These are phyloP conservation scores for Fregata magnificens DNA, from an alignment of 2,113 vertebrate species.

Conservation along the genomic window DNA sequence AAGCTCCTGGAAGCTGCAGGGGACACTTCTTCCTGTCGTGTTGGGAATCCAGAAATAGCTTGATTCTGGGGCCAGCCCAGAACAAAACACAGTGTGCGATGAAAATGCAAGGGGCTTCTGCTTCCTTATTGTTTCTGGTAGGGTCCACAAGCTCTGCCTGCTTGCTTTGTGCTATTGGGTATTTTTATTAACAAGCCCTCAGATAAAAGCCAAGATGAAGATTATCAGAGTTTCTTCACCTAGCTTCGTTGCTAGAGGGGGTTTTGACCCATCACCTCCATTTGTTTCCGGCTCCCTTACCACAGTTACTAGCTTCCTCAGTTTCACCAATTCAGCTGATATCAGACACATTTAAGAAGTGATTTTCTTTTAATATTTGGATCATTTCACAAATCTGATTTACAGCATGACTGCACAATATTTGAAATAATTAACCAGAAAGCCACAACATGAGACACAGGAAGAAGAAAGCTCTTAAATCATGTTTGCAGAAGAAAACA, in stretches of 20 bases:
- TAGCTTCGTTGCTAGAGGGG: background rate
- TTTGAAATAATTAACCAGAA: background rate
- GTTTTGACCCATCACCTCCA: background rate
- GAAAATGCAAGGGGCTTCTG: background rate
- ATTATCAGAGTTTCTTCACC: background rate
- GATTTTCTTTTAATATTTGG: background rate
- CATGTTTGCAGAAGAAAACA: background rate
- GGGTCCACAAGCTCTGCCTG: background rate
- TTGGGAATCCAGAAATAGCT: too few relatives aligned
- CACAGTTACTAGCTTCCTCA: background rate
- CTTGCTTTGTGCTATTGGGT: background rate
- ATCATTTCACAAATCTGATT: background rate
- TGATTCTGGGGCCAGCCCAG: background rate
- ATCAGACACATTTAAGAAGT: background rate
- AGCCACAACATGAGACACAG: background rate
- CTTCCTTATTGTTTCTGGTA: background rate
- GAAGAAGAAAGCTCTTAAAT: background rate
- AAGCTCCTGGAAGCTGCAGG: background rate
- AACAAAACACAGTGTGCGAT: background rate
- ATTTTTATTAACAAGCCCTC: background rate
- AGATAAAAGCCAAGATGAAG: background rate
- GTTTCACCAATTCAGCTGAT: background rate
- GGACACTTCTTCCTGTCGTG: background rate
- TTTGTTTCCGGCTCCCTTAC: background rate
- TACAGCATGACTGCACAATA: background rate